Evolutionary conservation across 2,113 vertebrate genomes (phyloP).

Genomic region (Corythornis vintsioides): DNA sequence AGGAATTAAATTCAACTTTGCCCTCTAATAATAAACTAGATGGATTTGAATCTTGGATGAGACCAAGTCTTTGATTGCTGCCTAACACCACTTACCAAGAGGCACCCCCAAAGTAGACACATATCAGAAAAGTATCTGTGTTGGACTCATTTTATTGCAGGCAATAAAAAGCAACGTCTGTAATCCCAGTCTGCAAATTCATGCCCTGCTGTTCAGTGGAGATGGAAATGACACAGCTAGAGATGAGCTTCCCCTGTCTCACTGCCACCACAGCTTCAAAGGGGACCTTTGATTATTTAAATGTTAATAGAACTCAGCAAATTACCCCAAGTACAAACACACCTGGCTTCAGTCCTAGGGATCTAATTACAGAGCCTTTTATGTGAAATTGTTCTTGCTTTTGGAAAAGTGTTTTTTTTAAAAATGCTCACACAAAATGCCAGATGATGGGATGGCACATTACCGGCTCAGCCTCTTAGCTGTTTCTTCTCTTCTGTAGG

Average conservation of each 20-base stretch:
- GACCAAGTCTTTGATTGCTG: neutral
- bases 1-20: neutral
- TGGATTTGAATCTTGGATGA: neutral
- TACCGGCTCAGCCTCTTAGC: neutral
- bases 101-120: neutral
- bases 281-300: constrained; percentile 17
- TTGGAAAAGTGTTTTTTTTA: constrained; percentile 19
- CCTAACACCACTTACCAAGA: neutral
- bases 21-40: neutral
- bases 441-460: neutral
- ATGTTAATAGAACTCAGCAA: constrained; percentile 45
- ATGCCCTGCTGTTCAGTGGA: neutral
- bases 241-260: neutral
- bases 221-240: neutral
- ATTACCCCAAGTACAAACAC: neutral
- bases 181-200: neutral
- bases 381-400: constrained; percentile 28
- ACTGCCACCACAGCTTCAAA: constrained; percentile 31
- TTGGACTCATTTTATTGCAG: neutral
- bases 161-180: neutral
- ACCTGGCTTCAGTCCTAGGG: constrained; percentile 13
- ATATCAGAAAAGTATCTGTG: neutral
- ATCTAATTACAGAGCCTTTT: constrained; percentile 46
- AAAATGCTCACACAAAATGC: constrained; percentile 1
- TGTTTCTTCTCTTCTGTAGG: neutral